Percentiles rank a stretch among this genome's conserved stretches.
phyloP scores from a whole-genome alignment of 92 coral and sea anemone species.

The Pocillopora grandis region DNA sequence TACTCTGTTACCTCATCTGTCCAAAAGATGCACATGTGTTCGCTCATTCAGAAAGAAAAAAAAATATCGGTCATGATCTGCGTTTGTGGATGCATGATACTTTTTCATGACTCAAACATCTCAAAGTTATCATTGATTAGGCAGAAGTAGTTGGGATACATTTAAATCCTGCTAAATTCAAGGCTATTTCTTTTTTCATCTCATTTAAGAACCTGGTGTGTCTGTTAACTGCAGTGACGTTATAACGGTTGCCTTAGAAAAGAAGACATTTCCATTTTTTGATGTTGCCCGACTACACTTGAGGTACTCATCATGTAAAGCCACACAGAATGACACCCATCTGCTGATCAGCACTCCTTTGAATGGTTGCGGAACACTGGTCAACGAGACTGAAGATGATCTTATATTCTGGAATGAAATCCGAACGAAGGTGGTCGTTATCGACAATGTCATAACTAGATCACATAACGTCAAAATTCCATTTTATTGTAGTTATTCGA shows the following conservation, averaged over 20 bases:
- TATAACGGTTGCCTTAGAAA: conserved; percentile 43
- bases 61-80: too few relatives aligned
- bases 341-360: conserved; percentile 21
- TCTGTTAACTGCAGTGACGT: conserved; percentile 26
- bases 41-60: too few relatives aligned
- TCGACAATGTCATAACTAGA: conserved; percentile 12
- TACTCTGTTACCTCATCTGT: too few relatives aligned
- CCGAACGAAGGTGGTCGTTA: background rate
- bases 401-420: conserved; percentile 36
- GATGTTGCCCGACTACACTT: conserved; percentile 28
- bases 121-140: background rate
- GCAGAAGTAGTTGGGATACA: background rate
- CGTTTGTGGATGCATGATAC: too few relatives aligned
- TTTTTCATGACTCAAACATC: too few relatives aligned
- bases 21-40: too few relatives aligned
- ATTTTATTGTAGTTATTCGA: conserved; percentile 52
- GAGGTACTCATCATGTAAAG: conserved; percentile 35
- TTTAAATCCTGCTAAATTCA: background rate
- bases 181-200: background rate
- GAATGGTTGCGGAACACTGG: conserved; percentile 27
- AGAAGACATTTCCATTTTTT: conserved; percentile 24
- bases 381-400: conserved; percentile 29
- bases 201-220: conserved; percentile 53
- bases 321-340: conserved; percentile 38
- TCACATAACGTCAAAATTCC: conserved; percentile 16